A percentile compares a stretch with the other conserved stretches of the same genome.
These are phyloP conservation scores for Paracentrotus lividus DNA, from an alignment of 53 echinoderm and acorn worm genomes.

Conservation along the genomic window DNA sequence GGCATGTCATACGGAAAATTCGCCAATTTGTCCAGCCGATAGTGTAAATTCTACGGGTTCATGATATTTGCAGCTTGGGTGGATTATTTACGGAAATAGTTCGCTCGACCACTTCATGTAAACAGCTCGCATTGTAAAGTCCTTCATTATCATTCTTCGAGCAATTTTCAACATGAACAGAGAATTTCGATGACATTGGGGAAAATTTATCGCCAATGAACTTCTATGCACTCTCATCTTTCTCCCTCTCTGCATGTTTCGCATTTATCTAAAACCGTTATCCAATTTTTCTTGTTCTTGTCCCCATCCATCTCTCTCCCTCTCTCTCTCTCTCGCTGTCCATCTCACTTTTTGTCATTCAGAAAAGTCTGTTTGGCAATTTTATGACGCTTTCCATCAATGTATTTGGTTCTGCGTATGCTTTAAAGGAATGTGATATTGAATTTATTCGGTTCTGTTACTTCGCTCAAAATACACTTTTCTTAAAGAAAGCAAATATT, in stretches of 20 bases:
- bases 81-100: conserved; percentile 56
- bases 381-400: background rate
- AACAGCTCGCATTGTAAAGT: conserved; percentile 22
- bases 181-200: conserved; percentile 37
- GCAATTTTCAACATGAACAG: conserved; percentile 24
- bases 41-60: conserved; percentile 65
- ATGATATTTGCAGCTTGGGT: conserved; percentile 40
- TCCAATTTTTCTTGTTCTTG: background rate
- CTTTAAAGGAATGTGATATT: background rate
- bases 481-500: background rate
- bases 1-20: conserved; percentile 22
- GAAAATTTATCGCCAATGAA: conserved; percentile 18
- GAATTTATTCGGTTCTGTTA: background rate
- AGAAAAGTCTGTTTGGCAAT: background rate
- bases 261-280: background rate
- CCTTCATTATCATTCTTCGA: conserved; percentile 30
- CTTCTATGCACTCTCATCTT: background rate
- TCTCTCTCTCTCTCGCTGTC: background rate
- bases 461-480: background rate
- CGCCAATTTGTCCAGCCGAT: conserved; percentile 39
- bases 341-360: background rate
- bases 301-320: background rate
- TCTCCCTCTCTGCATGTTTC: background rate
- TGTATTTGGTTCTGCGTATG: background rate
- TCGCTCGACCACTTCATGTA: conserved; percentile 51